phyloP scores from a whole-genome alignment of 2,888 invertebrate genomes.

The Clusia tigrina region DNA sequence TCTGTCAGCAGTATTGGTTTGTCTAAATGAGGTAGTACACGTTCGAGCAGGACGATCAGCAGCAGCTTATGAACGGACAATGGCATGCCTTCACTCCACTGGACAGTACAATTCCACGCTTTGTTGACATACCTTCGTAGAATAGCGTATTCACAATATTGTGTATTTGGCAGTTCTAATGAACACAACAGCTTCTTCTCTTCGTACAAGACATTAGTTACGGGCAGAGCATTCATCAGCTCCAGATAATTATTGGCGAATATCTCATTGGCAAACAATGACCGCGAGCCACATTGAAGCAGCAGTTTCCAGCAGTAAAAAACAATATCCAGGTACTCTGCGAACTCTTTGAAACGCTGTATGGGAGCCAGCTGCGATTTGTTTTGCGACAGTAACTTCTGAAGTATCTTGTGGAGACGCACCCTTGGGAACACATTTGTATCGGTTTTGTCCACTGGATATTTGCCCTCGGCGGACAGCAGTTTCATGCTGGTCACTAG shows the following conservation, averaged over 20 bases:
- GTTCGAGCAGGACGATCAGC: slow-evolving; percentile 81
- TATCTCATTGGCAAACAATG: slow-evolving; percentile 65
- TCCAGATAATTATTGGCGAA: slow-evolving; percentile 73
- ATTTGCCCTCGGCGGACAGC: slow-evolving; percentile 75
- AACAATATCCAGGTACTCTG: slow-evolving; percentile 78
- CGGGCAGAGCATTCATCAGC: slow-evolving; percentile 69
- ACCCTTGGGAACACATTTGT: slow-evolving; percentile 72
- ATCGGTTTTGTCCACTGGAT: slow-evolving; percentile 67
- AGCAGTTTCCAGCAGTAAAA: slow-evolving; percentile 75
- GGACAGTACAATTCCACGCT: slow-evolving; percentile 73
- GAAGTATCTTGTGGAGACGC: slow-evolving; percentile 74
- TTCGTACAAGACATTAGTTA: slow-evolving; percentile 53
- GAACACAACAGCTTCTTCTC: slow-evolving; percentile 63
- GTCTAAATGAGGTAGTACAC: slow-evolving; percentile 80
- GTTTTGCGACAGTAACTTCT: slow-evolving; percentile 71
- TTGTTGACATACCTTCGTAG: slow-evolving; percentile 72
- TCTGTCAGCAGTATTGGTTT: slow-evolving; percentile 87
- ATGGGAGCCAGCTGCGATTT: slow-evolving; percentile 71
- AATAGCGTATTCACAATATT: slow-evolving; percentile 68
- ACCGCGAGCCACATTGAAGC: slow-evolving; percentile 68
- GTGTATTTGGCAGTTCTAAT: slow-evolving; percentile 45
- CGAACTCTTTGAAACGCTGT: slow-evolving; percentile 77
- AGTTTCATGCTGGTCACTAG: slow-evolving; percentile 78
- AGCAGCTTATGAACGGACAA: slow-evolving; percentile 78
- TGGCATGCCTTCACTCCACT: slow-evolving; percentile 71